phyloP scores from a whole-genome alignment of 2,797 vertebrate genomes.

The Oophaga sylvatica region DNA sequence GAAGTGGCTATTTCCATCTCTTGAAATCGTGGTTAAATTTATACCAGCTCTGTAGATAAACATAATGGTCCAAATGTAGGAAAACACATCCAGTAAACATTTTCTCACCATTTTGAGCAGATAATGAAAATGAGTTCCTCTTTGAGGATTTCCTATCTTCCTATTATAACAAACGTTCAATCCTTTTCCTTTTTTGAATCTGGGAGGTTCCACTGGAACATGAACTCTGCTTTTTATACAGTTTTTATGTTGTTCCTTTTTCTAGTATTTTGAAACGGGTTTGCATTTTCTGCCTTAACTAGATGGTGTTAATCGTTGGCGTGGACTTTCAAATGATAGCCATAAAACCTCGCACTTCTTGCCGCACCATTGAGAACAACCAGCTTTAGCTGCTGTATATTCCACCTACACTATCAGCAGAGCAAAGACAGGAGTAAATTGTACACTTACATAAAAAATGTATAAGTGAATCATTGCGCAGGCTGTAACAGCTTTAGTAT shows the following conservation, averaged over 20 bases:
- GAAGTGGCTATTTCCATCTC: too few relatives aligned
- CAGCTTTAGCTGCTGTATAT: not conserved
- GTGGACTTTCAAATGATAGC: not conserved
- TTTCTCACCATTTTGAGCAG: too few relatives aligned
- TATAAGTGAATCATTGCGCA: constrained; percentile 23
- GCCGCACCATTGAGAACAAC: not conserved
- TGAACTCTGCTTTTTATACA: not conserved
- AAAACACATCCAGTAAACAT: too few relatives aligned
- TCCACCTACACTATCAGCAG: not conserved
- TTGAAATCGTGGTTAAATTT: too few relatives aligned
- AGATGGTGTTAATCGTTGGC: not conserved
- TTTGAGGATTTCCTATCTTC: too few relatives aligned
- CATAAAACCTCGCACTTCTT: not conserved
- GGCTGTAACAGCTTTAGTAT: constrained; percentile 6
- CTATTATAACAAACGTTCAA: too few relatives aligned
- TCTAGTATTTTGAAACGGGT: not conserved
- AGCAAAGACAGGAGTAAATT: constrained; percentile 1
- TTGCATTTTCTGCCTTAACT: not conserved
- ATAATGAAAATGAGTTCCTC: too few relatives aligned
- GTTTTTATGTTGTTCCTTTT: not conserved
- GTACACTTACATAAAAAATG: constrained; percentile 20
- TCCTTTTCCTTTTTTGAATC: too few relatives aligned
- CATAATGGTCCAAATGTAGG: too few relatives aligned
- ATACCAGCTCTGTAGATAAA: too few relatives aligned
- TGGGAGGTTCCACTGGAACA: too few relatives aligned